Conservation (phyloP, 2,888 invertebrate genomes). For the Ecliptopera silaceata region DNA sequence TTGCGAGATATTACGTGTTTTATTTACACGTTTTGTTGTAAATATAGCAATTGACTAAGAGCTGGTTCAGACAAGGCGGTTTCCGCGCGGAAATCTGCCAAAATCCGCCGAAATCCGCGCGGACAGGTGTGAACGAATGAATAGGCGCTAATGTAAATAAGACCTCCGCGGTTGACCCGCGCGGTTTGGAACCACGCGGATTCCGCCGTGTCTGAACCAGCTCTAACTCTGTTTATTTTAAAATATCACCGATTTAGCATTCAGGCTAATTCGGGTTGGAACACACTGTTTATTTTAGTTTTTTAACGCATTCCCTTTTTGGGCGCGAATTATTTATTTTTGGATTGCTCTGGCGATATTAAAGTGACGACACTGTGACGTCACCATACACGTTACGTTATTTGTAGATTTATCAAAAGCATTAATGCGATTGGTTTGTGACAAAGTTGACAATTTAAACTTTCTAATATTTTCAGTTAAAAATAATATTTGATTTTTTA, state of each 20-base stretch:
- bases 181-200: too few relatives aligned
- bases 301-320: background rate
- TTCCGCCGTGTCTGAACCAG: too few relatives aligned
- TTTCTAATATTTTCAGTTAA: too few relatives aligned
- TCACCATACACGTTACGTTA: background rate
- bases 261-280: background rate
- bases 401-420: too few relatives aligned
- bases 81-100: too few relatives aligned
- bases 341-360: background rate
- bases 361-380: background rate
- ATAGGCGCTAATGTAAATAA: too few relatives aligned
- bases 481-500: background rate
- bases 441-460: too few relatives aligned
- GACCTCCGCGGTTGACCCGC: too few relatives aligned
- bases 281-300: constrained; percentile 4
- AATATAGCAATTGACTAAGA: background rate
- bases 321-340: background rate
- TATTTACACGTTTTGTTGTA: constrained; percentile 1
- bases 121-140: too few relatives aligned
- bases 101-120: too few relatives aligned
- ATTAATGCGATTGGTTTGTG: too few relatives aligned
- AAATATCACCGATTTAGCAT: background rate
- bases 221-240: constrained; percentile 2
- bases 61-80: too few relatives aligned
- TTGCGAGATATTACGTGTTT: background rate